Base-by-base conservation (phyloP, 2,888 invertebrate species). In the Oscheius sp. region DNA sequence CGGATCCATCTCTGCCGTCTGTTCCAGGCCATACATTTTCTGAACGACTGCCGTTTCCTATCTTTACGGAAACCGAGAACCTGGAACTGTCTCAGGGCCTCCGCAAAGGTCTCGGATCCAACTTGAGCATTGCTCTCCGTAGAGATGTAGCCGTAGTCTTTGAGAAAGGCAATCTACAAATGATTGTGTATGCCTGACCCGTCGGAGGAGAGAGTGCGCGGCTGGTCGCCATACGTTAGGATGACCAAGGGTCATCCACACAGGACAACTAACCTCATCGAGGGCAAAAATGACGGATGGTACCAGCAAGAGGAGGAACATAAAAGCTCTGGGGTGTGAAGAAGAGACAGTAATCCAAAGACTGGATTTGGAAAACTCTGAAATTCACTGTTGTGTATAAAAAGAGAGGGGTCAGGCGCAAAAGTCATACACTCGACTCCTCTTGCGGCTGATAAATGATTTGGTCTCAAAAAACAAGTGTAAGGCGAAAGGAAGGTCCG, bases 401-500 rank as follows among this genome's bases (percentile, higher is more conserved):
- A 65, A 65, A 50, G 50, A 65, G 50, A 65, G 9, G n/a, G 5
- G 7, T 9, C 32, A 37, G 1, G 47, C 21, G 48, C 63, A 47
- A 32, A 21, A 29, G 32, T 21, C 5, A 32, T 48, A 47, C 48
- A 65, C 65, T 48, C 21, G 55, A 55, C 21, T 42, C 63, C 29
- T 37, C 42, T 33, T 7, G 55, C 37, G 37, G 35, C 29, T 55
- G 68, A 68, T 55, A 68, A 68, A 68, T 55, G 53, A 55, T 68
- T 65, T 33, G 55, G 33, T 10, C 53, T 42, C 53, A 68, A 68
- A 68, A 68, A 68, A 68, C 68, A 68, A 68, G 68, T 68, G 68
- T 68, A 68, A 68, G 48, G 48, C 29, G 48, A 48, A 13, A 48
- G 60, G 37, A 63, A 60, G 60, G 60, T 13, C 11, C 60, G 11